Evolutionary conservation across 2,888 invertebrate genomes (phyloP).

Genomic region (Antheraea assamensis): DNA sequence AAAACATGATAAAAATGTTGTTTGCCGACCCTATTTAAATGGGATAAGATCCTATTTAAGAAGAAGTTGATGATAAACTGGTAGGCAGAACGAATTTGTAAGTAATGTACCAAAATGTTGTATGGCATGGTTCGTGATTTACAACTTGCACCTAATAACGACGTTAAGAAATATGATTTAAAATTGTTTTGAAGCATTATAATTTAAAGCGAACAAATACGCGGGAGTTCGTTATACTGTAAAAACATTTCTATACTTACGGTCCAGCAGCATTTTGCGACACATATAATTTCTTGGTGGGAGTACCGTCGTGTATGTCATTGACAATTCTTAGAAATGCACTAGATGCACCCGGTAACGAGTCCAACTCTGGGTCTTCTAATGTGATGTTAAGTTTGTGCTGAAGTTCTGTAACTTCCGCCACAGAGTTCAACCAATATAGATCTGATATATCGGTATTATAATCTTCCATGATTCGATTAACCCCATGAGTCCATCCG

Average conservation of each 20-base stretch:
- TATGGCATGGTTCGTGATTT: too few species aligned
- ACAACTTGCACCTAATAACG: too few species aligned
- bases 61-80: too few species aligned
- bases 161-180: too few species aligned
- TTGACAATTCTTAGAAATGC: slow-evolving; percentile 84
- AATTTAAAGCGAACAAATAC: background rate
- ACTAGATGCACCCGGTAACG: slow-evolving; percentile 77
- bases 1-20: too few species aligned
- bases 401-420: slow-evolving; percentile 88
- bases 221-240: background rate
- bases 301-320: slow-evolving; percentile 59
- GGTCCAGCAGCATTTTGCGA: slow-evolving; percentile 91
- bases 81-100: too few species aligned
- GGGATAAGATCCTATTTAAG: too few species aligned
- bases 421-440: slow-evolving; percentile 88
- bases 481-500: slow-evolving; percentile 88
- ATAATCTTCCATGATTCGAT: slow-evolving; percentile 83
- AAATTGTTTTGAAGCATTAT: too few species aligned
- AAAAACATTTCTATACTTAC: slow-evolving; percentile 52
- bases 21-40: too few species aligned
- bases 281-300: slow-evolving; percentile 82
- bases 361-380: slow-evolving; percentile 51
- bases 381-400: slow-evolving; percentile 71
- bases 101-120: too few species aligned
- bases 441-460: slow-evolving; percentile 85